phyloP scores from a whole-genome alignment of 2,113 vertebrate species.

The Thalassoma bifasciatum region DNA sequence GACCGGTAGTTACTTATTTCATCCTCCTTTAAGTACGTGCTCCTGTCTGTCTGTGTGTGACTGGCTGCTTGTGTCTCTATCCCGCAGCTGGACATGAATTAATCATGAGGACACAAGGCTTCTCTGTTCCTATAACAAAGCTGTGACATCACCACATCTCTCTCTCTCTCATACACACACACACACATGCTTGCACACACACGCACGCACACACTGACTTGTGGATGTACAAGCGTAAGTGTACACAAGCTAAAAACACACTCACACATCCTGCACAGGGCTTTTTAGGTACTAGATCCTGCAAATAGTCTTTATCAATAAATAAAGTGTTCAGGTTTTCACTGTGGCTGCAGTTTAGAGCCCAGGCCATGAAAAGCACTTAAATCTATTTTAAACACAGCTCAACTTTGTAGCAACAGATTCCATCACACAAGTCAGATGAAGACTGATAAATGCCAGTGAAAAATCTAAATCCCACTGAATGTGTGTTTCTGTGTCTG shows the following conservation, averaged over 20 bases:
- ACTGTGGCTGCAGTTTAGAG: constrained; percentile 46
- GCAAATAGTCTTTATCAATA: constrained; percentile 64
- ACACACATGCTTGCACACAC: constrained; percentile 46
- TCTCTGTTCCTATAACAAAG: constrained; percentile 85
- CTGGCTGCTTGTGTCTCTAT: constrained; percentile 80
- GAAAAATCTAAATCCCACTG: constrained; percentile 54
- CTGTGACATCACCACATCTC: constrained; percentile 82
- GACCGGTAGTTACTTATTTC: constrained; percentile 71
- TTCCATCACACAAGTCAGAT: constrained; percentile 49
- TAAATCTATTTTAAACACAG: constrained; percentile 63
- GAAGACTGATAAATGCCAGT: constrained; percentile 54
- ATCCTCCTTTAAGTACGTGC: constrained; percentile 74
- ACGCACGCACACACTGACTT: constrained; percentile 25
- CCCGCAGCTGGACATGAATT: constrained; percentile 87
- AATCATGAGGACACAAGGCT: constrained; percentile 85
- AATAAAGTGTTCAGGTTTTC: constrained; percentile 65
- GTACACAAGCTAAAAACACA: constrained; percentile 35
- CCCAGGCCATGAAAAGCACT: constrained; percentile 50
- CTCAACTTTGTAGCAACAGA: constrained; percentile 42
- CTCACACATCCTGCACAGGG: constrained; percentile 25
- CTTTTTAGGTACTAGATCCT: constrained; percentile 48
- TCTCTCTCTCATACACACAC: constrained; percentile 41
- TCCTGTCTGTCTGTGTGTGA: constrained; percentile 75
- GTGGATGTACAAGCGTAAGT: constrained; percentile 43
- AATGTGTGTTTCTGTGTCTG: constrained; percentile 20